These are phyloP conservation scores for Centropyge bicolor DNA, from an alignment of 2,797 vertebrate species.

Conservation along the genomic window DNA sequence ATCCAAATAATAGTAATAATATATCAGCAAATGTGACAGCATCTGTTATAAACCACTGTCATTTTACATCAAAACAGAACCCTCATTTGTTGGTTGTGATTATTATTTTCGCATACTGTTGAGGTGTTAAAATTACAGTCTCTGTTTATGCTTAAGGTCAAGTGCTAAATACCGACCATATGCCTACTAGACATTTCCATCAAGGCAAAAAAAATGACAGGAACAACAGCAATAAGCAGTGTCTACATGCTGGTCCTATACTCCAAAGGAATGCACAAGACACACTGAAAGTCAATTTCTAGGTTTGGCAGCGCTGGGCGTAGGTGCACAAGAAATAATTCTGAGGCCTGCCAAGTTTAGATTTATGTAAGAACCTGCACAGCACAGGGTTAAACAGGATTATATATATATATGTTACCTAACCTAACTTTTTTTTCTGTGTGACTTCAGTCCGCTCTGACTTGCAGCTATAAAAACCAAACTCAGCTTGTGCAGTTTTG, in stretches of 20 bases:
- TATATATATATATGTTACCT: constrained; percentile 37
- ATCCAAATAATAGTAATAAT: not conserved
- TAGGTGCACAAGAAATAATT: constrained; percentile 34
- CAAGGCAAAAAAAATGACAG: not conserved
- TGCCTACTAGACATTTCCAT: not conserved
- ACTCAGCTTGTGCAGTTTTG: constrained; percentile 30
- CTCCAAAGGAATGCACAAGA: constrained; percentile 4
- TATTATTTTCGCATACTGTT: not conserved
- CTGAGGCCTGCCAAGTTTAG: constrained; percentile 52
- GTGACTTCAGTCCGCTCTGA: constrained; percentile 35
- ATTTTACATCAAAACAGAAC: not conserved
- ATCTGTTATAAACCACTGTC: not conserved
- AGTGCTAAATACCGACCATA: constrained; percentile 1
- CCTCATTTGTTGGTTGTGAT: not conserved
- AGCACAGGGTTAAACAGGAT: constrained; percentile 53
- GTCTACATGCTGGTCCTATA: constrained; percentile 3
- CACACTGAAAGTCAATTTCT: constrained; percentile 22
- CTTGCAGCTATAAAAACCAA: constrained; percentile 33
- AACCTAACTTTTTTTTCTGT: constrained; percentile 14
- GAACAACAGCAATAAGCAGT: constrained; percentile 7
- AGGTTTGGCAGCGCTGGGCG: constrained; percentile 16
- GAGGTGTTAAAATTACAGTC: constrained; percentile 2
- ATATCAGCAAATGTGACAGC: not conserved
- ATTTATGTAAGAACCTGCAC: constrained; percentile 46
- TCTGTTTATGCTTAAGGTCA: not conserved